Conservation (phyloP, 2,797 vertebrate species). For the Phataginus tetradactyla region DNA sequence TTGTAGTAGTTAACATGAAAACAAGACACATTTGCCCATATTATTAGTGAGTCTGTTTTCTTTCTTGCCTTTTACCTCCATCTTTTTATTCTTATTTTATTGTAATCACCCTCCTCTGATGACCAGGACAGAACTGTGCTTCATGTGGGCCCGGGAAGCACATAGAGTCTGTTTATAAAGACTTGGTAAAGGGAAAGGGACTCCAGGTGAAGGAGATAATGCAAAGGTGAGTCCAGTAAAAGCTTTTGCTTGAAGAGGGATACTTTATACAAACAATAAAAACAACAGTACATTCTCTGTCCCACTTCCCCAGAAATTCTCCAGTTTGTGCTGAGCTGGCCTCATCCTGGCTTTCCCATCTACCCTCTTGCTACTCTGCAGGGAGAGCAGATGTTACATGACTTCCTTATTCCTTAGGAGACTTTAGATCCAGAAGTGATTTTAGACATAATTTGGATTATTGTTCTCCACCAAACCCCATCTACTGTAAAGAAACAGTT, state of each 20-base stretch:
- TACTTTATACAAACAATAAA: neutral
- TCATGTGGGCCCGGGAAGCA: neutral
- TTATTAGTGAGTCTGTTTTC: slow-evolving; percentile 47
- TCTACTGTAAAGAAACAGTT: neutral
- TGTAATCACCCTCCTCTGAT: neutral
- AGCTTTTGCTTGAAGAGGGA: neutral
- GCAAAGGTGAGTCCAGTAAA: slow-evolving; percentile 1
- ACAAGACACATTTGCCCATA: neutral
- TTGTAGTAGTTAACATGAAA: neutral
- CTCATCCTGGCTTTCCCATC: neutral
- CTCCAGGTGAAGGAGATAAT: neutral
- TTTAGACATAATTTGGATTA: slow-evolving; percentile 22
- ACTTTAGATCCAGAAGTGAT: neutral
- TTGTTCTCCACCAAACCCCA: neutral
- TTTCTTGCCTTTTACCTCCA: neutral
- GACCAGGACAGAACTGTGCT: neutral
- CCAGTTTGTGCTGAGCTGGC: neutral
- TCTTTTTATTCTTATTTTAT: neutral
- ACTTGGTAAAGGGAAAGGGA: neutral
- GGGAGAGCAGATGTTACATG: neutral
- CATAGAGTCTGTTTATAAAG: neutral
- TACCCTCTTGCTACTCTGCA: neutral
- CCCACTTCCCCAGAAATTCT: neutral
- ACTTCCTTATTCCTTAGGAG: neutral
- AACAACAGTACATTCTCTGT: neutral